Evolutionary conservation across 2,797 vertebrate species (phyloP), one percentile per base, ranked within the genome.

Genomic region (Peromyscus aztecus): DNA sequence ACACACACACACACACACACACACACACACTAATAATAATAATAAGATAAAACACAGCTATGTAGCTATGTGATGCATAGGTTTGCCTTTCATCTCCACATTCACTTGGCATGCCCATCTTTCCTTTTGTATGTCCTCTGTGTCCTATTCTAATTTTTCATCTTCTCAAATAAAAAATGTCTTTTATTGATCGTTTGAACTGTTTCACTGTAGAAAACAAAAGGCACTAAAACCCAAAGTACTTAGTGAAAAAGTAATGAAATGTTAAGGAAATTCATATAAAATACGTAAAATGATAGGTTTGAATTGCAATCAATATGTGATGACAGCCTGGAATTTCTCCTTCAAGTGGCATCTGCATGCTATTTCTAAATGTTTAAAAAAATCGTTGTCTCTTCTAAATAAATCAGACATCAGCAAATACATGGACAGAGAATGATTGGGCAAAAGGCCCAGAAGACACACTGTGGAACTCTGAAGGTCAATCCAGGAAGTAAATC

Each of bases 371-470:
- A 92, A 87, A 88, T 71, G 65, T 87, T 29, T 37, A 49, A 65
- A 43, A 96, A 91, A 57, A 84, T 49, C 21, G 46, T 57, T 24
- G 19, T 78, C 4, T 57, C 34, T 90, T 95, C 96, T 61, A 95
- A 96, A 77, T 96, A 96, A 94, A 29, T 87, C 21, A 90, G 37
- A 52, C 46, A 96, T 84, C 71, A 84, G 84, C 57, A 95, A 93
- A 94, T 91, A 85, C 87, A 55, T 59, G 83, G 57, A 59, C 21
- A 96, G 78, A n/a, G 17, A 82, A 43, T 94, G 97, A 29, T 80
- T 96, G 87, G 76, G 84, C 91, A 96, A 85, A 92, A 87, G 65
- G 80, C 71, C 80, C 71, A 97, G 80, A 92, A 90, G 75, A 84
- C 83, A 96, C 52, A 80, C 40, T 84, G 14, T 89, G 34, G 34